Conservation (phyloP, 2,113 vertebrate genomes). For the Orycteropus afer region DNA sequence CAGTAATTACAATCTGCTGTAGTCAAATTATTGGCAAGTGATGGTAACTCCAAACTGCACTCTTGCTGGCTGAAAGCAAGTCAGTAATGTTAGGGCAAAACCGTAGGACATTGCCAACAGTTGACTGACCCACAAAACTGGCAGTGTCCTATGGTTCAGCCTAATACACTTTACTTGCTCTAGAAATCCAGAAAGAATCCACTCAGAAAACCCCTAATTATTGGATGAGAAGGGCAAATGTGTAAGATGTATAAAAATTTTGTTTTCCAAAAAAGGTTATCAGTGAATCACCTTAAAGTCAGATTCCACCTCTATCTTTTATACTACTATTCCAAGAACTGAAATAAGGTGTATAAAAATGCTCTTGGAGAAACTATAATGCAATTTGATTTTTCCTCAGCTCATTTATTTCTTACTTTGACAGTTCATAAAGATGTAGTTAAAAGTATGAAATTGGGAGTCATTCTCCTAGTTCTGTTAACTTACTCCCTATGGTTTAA, state of each 20-base stretch:
- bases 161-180: neutral
- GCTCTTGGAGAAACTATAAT: neutral
- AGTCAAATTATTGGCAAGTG: slow-evolving; percentile 16
- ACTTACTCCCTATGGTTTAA: too few species aligned
- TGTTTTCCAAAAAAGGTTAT: neutral
- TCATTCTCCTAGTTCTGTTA: neutral
- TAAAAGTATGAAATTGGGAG: neutral
- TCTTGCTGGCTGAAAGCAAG: neutral
- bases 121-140: neutral
- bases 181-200: neutral
- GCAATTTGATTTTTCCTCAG: neutral
- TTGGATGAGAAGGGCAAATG: neutral
- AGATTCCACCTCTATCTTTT: neutral
- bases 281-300: neutral
- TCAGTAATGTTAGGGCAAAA: neutral
- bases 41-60: slow-evolving; percentile 14
- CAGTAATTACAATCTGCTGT: neutral
- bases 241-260: neutral
- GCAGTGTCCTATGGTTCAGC: neutral
- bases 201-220: neutral
- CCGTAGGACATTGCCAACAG: neutral
- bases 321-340: neutral
- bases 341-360: neutral
- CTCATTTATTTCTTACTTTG: neutral
- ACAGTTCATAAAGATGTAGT: neutral